Percentiles rank a stretch among this genome's conserved stretches.
Evolutionary conservation across 2,888 invertebrate genomes (phyloP).

Genomic region (Folsomia manolachei): DNA sequence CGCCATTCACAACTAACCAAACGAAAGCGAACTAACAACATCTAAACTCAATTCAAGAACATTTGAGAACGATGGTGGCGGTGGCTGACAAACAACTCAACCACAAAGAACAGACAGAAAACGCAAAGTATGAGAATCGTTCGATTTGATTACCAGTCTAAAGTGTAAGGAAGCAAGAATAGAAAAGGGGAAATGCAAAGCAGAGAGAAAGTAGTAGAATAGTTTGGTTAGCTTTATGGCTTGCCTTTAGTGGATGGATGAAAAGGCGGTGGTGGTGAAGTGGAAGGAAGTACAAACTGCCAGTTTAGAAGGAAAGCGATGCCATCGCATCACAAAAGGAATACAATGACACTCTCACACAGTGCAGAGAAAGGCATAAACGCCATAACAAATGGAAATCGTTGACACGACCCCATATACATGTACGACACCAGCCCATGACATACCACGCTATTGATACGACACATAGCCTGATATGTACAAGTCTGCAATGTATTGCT

Average conservation of each 20-base stretch:
- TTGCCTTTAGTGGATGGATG: no score
- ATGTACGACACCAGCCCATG: no score
- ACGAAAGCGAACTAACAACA: conserved; percentile 8
- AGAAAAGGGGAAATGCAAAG: conserved; percentile 19
- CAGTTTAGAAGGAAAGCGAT: background rate
- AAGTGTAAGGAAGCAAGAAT: background rate
- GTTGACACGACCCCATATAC: conserved; percentile 10
- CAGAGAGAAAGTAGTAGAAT: background rate
- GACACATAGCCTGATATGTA: no score
- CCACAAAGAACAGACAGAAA: conserved; percentile 10
- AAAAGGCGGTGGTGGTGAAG: conserved; percentile 1
- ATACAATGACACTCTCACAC: conserved; percentile 2
- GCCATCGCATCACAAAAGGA: background rate
- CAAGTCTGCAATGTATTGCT: no score
- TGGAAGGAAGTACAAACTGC: conserved; percentile 1
- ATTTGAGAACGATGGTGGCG: background rate
- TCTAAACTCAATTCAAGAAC: conserved; percentile 10
- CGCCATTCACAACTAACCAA: no score
- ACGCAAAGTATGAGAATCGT: background rate
- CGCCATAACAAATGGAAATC: conserved; percentile 14
- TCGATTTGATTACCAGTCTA: background rate
- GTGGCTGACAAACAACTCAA: background rate
- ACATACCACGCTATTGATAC: background rate
- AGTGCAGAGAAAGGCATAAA: conserved; percentile 10
- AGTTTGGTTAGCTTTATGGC: background rate